Evolutionary conservation across 2,797 vertebrate species (phyloP), one percentile per base, ranked within the genome.

Genomic region (Leuciscus waleckii): DNA sequence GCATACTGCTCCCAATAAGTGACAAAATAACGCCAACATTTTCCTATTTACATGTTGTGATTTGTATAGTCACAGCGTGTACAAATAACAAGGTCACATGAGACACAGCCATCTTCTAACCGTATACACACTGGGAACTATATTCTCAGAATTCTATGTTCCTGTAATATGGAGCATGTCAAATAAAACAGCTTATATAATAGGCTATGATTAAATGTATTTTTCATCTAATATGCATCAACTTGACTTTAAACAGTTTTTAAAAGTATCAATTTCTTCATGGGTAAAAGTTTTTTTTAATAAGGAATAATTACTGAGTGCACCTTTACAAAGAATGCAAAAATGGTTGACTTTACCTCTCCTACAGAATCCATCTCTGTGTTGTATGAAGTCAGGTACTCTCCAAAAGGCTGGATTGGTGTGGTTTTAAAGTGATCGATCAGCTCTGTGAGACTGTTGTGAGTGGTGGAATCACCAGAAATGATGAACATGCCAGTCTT

Each of bases 381-480:
- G 19, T 90, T 94, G 86, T 92, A 91, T 37, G 86, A 88, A 13
- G 93, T 94, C 85, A 98, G 94, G 37, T 88, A 93, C 84, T 97
- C 96, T 89, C 96, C 95, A 32, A 95, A 97, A 17, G 96, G 96
- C 89, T 96, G 93, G 7, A 97, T 94, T 78, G 95, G 93, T 75
- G 90, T 92, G 63, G 85, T 89, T 83, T 91, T 95, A 91, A 96
- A 96, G 88, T 96, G 92, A 35, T 87, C 67, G 9, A 97, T 95
- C 4, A 97, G 92, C 84, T 94, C 93, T 0, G 90, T 76, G 51
- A 97, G 93, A 17, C 92, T 95, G 43, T 69, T 2, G 7, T 96
- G 93, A 0, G 90, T 92, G 78, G 84, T 90, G 11, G 86, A 90
- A 89, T 97, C 96, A 41, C 97, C 97, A 0, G 95, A 90, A 41